These are phyloP conservation scores for Morone chrysops DNA, from an alignment of 2,113 vertebrate species.

Conservation along the genomic window DNA sequence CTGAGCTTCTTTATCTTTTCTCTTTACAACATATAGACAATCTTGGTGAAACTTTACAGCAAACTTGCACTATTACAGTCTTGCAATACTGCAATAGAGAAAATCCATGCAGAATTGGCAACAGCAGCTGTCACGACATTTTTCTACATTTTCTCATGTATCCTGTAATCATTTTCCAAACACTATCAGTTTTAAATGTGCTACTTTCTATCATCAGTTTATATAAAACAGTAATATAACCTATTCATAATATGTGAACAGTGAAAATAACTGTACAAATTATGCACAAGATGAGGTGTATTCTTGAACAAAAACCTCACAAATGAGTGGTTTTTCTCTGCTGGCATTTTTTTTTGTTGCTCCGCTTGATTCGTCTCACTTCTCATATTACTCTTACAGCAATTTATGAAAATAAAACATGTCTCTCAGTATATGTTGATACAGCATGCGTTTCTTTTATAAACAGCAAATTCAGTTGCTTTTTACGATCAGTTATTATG, in stretches of 20 bases:
- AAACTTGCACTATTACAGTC: neutral
- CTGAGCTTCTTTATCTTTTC: slow-evolving; percentile 35
- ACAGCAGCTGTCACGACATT: neutral
- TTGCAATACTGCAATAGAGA: neutral
- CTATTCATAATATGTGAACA: neutral
- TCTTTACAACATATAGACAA: neutral
- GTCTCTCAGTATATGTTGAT: neutral
- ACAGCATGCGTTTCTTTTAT: too few species aligned
- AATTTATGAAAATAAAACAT: neutral
- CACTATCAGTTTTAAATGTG: neutral
- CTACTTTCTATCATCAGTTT: neutral
- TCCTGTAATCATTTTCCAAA: neutral
- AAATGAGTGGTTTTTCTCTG: neutral
- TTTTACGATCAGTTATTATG: neutral
- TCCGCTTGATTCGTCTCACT: neutral
- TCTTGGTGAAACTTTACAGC: slow-evolving; percentile 13
- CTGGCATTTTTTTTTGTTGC: neutral
- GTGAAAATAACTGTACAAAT: slow-evolving; percentile 2
- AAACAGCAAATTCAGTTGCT: neutral
- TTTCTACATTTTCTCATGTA: neutral
- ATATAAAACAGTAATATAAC: neutral
- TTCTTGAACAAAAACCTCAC: neutral
- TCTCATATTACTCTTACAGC: neutral
- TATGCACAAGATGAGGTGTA: neutral
- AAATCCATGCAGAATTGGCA: neutral